phyloP scores from a whole-genome alignment of 2,113 vertebrate species.

The Chionis minor region DNA sequence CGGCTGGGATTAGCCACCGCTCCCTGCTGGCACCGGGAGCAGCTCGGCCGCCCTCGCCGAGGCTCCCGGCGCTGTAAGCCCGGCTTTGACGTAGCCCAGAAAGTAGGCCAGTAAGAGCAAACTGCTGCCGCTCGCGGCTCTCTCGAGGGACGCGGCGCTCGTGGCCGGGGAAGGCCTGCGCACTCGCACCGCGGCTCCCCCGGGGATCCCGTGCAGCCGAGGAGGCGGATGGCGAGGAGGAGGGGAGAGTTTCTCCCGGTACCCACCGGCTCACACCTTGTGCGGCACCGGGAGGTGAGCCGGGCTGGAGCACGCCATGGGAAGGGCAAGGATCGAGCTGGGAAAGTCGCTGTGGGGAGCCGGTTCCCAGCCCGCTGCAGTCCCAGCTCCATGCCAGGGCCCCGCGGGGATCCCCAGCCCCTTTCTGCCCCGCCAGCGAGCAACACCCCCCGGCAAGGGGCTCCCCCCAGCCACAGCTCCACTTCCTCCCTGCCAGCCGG shows the following conservation, averaged over 20 bases:
- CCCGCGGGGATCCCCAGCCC: accelerated
- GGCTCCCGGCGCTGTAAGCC: slow-evolving; percentile 19
- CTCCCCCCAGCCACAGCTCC: not conserved
- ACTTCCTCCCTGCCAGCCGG: not conserved
- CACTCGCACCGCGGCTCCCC: not conserved
- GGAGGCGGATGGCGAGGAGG: not conserved
- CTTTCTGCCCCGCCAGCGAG: accelerated
- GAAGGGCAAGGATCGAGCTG: too few relatives aligned
- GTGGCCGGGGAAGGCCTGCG: not conserved
- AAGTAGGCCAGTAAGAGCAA: slow-evolving; percentile 56
- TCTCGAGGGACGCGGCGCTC: not conserved
- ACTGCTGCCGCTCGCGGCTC: slow-evolving; percentile 5
- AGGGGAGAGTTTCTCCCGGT: not conserved
- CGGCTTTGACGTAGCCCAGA: slow-evolving; percentile 51
- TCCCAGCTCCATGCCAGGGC: too few relatives aligned
- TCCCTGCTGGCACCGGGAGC: not conserved
- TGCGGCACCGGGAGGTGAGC: not conserved
- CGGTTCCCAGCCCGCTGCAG: not conserved
- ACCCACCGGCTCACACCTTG: not conserved
- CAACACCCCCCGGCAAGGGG: not conserved
- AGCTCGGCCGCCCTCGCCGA: not conserved
- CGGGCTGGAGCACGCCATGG: too few relatives aligned
- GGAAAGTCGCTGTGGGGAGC: not conserved
- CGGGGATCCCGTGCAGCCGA: not conserved
- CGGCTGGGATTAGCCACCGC: not conserved